phyloP scores from a whole-genome alignment of 2,888 invertebrate genomes.

The Slavum lentiscoides region DNA sequence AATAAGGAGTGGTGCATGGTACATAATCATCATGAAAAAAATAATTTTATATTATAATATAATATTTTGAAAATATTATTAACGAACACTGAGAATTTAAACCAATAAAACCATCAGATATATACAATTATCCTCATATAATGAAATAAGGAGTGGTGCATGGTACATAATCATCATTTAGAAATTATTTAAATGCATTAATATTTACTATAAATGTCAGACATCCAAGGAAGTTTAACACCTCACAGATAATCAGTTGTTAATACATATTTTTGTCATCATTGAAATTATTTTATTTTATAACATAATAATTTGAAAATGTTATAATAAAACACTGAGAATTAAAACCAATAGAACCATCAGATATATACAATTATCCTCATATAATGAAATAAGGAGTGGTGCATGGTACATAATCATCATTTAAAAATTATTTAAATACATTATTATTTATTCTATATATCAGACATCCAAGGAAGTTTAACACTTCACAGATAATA shows the following conservation, averaged over 20 bases:
- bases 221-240: constrained; percentile 59
- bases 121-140: constrained; percentile 37
- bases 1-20: constrained; percentile 44
- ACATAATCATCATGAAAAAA: constrained; percentile 37
- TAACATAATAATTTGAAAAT: too few species aligned
- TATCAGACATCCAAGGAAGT: constrained; percentile 59
- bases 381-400: constrained; percentile 50
- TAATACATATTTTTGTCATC: background rate
- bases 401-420: constrained; percentile 53
- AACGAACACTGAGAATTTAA: too few species aligned
- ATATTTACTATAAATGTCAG: background rate
- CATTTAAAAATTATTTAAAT: constrained; percentile 2
- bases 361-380: constrained; percentile 29
- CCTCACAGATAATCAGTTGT: constrained; percentile 48
- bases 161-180: constrained; percentile 51
- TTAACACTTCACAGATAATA: constrained; percentile 54
- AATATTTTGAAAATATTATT: too few species aligned
- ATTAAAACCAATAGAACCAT: background rate
- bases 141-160: constrained; percentile 52
- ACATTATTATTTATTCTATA: background rate
- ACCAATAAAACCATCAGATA: background rate
- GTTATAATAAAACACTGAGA: too few species aligned
- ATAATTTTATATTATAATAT: too few species aligned
- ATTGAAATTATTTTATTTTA: too few species aligned
- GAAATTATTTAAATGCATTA: background rate